Base-by-base conservation (phyloP, 1,140 invertebrate species). In the Antheraea pernyi region DNA sequence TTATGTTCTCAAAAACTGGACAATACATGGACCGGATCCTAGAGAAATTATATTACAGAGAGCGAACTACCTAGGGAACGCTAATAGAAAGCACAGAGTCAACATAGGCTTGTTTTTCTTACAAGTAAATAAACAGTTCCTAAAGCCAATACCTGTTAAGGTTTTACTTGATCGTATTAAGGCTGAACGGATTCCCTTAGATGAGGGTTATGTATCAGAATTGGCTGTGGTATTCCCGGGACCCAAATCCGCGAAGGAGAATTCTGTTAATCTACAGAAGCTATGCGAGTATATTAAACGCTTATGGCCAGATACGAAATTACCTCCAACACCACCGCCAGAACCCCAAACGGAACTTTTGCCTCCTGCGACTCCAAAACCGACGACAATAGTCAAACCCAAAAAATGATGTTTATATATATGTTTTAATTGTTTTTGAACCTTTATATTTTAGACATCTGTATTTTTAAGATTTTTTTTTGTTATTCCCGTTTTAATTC, bases 231-330 rank as follows among this genome's bases (percentile, higher is more conserved):
- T 72, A 10, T 84, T 84, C 48, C 65, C 76, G 5, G 81, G 78
- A 7, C 68, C 72, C 10, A 69, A 72, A 36, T 59, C 62, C 8
- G 72, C 66, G 4, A 86, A 84, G 39, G 65, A 64, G 8, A 79
- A 70, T 18, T 77, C 68, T n/a, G 64, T 85, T 16, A 69, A 80
- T 60, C 65, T 86, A 16, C 36, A 61, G 7, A 53, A 67, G 3
- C 61, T 84, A 42, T 62, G 71, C 7, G 81, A 83, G 9, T 85
- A 77, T 39, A 63, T 86, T 5, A 65, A 75, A 3, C 75, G 84
- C 1, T 78, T 79, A 68, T 86, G 84, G 81, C 83, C 83, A 13
- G 77, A 85, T 39, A 74, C 73, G 19, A 78, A 84, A 59, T 74
- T 85, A 4, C 83, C 81, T 5, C 80, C 83, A 0, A 80, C 81